Evolutionary conservation across 2,888 invertebrate genomes (phyloP).

Genomic region (Nomada fucata): DNA sequence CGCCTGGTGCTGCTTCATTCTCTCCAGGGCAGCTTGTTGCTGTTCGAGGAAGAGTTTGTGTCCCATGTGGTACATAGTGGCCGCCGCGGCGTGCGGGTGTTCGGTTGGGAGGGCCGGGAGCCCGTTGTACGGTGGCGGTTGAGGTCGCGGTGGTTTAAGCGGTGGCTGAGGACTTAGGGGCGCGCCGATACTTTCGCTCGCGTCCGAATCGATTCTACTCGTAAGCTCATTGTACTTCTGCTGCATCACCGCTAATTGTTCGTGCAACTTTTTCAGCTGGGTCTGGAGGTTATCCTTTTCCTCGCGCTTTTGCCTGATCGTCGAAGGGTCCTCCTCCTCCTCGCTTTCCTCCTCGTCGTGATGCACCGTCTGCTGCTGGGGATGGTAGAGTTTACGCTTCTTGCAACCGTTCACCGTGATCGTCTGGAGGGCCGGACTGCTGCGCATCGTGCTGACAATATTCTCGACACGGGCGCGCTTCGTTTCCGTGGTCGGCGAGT

Average conservation of each 20-base stretch:
- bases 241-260: slow-evolving; percentile 95
- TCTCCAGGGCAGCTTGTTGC: slow-evolving; percentile 85
- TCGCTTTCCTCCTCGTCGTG: slow-evolving; percentile 90
- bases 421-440: slow-evolving; percentile 90
- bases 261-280: slow-evolving; percentile 94
- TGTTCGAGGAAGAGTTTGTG: slow-evolving; percentile 86
- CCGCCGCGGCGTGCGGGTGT: slow-evolving; percentile 85
- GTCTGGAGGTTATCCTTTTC: slow-evolving; percentile 94
- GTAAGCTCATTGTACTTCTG: slow-evolving; percentile 95
- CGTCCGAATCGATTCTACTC: slow-evolving; percentile 90
- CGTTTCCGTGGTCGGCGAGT: slow-evolving; percentile 89
- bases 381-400: slow-evolving; percentile 97
- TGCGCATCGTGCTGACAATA: slow-evolving; percentile 96
- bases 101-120: slow-evolving; percentile 86
- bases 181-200: slow-evolving; percentile 85
- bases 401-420: slow-evolving; percentile 95
- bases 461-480: slow-evolving; percentile 97
- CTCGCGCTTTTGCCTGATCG: slow-evolving; percentile 93
- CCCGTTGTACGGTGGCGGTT: slow-evolving; percentile 85
- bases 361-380: slow-evolving; percentile 94
- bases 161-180: slow-evolving; percentile 85
- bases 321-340: slow-evolving; percentile 90
- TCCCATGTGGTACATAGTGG: slow-evolving; percentile 83
- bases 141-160: slow-evolving; percentile 82
- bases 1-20: slow-evolving; percentile 85